These are phyloP conservation scores for Acronicta leporina DNA, from an alignment of 2,888 invertebrate genomes.

Conservation along the genomic window DNA sequence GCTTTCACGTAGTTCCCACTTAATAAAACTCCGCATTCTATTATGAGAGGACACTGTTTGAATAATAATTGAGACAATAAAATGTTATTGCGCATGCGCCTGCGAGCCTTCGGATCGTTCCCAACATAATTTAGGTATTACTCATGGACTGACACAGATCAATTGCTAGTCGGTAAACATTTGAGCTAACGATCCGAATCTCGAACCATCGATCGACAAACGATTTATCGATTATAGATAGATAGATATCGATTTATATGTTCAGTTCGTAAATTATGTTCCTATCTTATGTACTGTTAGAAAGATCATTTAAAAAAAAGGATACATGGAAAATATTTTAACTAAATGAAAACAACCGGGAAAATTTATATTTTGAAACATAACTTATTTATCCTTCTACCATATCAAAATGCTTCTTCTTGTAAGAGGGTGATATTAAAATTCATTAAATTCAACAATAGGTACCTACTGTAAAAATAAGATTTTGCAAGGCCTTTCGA, in stretches of 20 bases:
- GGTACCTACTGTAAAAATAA: too few species aligned
- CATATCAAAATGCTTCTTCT: too few species aligned
- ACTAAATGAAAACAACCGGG: too few species aligned
- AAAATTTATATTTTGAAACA: too few species aligned
- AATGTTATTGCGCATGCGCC: not conserved
- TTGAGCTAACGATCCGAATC: conserved; percentile 70
- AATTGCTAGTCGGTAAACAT: conserved; percentile 62
- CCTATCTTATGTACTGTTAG: conserved; percentile 62
- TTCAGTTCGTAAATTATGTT: conserved; percentile 69
- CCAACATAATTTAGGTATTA: conserved; percentile 43
- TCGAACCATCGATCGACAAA: conserved; percentile 64
- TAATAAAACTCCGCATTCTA: conserved; percentile 39
- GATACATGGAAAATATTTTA: too few species aligned
- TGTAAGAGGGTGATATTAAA: too few species aligned
- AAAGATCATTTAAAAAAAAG: too few species aligned
- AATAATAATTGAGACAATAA: conserved; percentile 28
- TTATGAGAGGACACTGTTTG: conserved; percentile 36
- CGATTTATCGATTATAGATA: too few species aligned
- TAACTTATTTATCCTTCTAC: too few species aligned
- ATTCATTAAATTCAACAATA: too few species aligned
- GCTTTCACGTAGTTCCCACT: conserved; percentile 31
- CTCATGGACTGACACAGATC: conserved; percentile 58
- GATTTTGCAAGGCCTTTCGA: too few species aligned
- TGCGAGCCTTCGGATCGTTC: conserved; percentile 4
- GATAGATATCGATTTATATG: too few species aligned